phyloP scores from a whole-genome alignment of 1,140 invertebrate genomes.

The Drosophila arizonae region DNA sequence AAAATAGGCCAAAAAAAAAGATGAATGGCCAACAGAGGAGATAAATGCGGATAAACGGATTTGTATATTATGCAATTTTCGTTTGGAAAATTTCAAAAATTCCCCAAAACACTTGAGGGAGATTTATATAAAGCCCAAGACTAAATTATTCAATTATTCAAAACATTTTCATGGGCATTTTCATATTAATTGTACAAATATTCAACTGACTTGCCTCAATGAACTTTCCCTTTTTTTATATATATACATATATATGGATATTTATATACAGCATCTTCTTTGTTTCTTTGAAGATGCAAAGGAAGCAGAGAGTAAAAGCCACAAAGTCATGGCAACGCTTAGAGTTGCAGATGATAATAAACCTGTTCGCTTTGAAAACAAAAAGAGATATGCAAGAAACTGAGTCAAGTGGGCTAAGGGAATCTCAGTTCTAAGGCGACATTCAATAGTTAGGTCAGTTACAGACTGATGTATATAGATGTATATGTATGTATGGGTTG shows the following conservation, averaged over 20 bases:
- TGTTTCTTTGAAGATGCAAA: constrained; percentile 67
- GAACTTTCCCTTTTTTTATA: constrained; percentile 70
- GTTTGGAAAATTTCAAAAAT: constrained; percentile 19
- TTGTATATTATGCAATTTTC: constrained; percentile 1
- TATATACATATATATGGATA: constrained; percentile 36
- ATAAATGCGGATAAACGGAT: constrained; percentile 13
- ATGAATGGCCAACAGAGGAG: constrained; percentile 25
- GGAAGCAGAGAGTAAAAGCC: constrained; percentile 64
- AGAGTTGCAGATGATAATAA: constrained; percentile 48
- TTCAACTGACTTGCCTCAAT: constrained; percentile 63
- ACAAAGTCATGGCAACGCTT: constrained; percentile 67
- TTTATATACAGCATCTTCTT: constrained; percentile 23
- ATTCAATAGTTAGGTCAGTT: constrained; percentile 10
- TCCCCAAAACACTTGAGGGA: background rate
- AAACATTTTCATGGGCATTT: constrained; percentile 65
- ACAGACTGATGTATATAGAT: background rate
- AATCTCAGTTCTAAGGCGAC: constrained; percentile 4
- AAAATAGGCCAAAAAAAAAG: background rate
- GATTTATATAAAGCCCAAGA: constrained; percentile 56
- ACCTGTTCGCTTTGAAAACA: constrained; percentile 60
- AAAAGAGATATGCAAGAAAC: constrained; percentile 11
- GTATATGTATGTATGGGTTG: background rate
- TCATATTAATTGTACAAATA: constrained; percentile 65
- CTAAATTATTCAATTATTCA: constrained; percentile 73
- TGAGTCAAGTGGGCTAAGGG: constrained; percentile 26